phyloP scores from a whole-genome alignment of 2,113 vertebrate species.

The Brevimyrus niger region DNA sequence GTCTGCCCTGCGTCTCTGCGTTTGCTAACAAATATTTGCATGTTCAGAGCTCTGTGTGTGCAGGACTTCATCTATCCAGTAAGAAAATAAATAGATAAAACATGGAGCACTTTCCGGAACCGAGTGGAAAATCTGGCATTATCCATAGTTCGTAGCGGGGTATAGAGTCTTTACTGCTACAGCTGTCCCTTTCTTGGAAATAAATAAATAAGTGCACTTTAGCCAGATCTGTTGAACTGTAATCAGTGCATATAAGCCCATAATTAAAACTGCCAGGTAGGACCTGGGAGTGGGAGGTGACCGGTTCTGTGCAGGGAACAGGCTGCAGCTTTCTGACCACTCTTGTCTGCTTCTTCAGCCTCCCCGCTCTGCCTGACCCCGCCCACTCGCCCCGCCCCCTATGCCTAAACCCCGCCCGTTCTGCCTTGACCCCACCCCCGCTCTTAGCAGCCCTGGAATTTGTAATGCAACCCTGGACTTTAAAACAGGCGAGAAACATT shows the following conservation, averaged over 20 bases:
- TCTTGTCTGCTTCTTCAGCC: neutral
- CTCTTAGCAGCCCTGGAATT: conserved; percentile 4
- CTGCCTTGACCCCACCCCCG: neutral
- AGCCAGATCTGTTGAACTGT: neutral
- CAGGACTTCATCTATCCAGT: neutral
- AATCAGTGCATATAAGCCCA: neutral
- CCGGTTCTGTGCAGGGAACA: neutral
- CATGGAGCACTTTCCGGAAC: neutral
- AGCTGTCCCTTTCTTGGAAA: neutral
- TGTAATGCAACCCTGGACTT: conserved; percentile 23
- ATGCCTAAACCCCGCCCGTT: neutral
- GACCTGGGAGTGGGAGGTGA: neutral
- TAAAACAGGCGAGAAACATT: conserved; percentile 13
- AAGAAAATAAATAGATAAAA: conserved; percentile 19
- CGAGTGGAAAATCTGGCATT: neutral
- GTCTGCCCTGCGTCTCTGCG: neutral
- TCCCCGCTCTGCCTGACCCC: neutral
- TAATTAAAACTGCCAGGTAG: neutral
- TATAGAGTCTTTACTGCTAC: neutral
- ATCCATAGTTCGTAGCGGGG: neutral
- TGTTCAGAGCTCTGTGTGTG: neutral
- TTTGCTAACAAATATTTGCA: neutral
- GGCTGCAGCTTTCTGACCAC: neutral
- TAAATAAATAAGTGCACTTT: neutral
- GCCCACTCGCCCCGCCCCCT: neutral